Evolutionary conservation across 2,113 vertebrate species (phyloP).

Genomic region (Vidua chalybeata): DNA sequence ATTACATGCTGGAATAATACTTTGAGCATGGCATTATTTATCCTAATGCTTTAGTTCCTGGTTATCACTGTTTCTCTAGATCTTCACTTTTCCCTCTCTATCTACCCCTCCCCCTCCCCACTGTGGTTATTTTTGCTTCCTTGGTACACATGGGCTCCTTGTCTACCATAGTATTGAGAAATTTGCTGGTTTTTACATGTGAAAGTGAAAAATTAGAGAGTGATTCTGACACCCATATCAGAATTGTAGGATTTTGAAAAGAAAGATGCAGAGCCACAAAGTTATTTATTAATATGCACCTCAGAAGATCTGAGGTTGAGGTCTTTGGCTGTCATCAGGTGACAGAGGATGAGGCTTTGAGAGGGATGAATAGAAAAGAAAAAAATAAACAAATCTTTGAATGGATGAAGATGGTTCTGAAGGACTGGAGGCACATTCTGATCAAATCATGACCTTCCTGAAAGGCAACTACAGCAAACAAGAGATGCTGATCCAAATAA

Average conservation of each 20-base stretch:
- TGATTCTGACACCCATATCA: background rate
- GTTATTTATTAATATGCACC: rapidly evolving
- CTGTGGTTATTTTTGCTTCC: background rate
- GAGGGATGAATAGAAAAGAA: background rate
- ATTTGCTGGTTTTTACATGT: background rate
- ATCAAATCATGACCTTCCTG: background rate
- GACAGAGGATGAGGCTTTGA: background rate
- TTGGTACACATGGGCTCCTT: background rate
- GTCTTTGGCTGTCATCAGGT: background rate
- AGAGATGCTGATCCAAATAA: background rate
- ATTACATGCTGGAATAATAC: background rate
- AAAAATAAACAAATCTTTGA: background rate
- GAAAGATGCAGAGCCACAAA: background rate
- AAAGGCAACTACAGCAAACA: background rate
- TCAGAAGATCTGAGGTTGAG: background rate
- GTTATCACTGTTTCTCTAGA: background rate
- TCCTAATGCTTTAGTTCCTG: background rate
- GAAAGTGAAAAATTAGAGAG: background rate
- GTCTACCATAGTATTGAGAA: background rate
- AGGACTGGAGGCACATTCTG: background rate
- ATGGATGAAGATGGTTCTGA: background rate
- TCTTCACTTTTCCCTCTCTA: background rate
- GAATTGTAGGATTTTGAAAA: background rate
- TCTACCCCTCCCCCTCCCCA: no score
- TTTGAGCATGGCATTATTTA: background rate